These are phyloP conservation scores for Orthonychiurus folsomi DNA, from an alignment of 2,888 invertebrate genomes.

Conservation along the genomic window DNA sequence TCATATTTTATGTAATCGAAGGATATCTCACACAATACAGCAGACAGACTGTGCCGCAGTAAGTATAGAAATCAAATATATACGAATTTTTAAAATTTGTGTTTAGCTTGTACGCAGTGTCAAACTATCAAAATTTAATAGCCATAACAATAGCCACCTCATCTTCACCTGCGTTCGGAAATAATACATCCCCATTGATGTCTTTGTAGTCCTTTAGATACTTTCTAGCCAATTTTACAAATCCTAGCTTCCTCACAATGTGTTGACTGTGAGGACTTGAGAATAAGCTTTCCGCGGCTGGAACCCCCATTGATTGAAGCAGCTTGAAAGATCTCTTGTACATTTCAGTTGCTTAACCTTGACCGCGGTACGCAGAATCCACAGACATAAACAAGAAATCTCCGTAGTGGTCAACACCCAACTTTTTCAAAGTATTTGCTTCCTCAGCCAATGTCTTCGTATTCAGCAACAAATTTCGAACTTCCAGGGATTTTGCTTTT, in stretches of 20 bases:
- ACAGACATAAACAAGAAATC: constrained; percentile 5
- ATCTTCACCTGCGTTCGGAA: not conserved
- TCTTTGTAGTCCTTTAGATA: constrained; percentile 1
- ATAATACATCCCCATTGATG: not conserved
- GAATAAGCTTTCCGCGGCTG: constrained; percentile 3
- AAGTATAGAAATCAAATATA: too few species aligned
- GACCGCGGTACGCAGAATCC: not conserved
- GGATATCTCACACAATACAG: too few species aligned
- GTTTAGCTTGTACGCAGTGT: too few species aligned
- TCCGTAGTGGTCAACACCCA: constrained; percentile 11
- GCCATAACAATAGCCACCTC: not conserved
- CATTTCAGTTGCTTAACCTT: constrained; percentile 9
- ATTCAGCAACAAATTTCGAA: not conserved
- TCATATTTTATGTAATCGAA: too few species aligned
- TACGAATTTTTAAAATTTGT: too few species aligned
- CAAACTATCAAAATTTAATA: too few species aligned
- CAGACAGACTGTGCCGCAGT: too few species aligned
- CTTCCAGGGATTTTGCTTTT: not conserved
- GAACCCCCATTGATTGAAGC: not conserved
- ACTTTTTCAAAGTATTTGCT: not conserved
- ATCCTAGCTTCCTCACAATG: constrained; percentile 7
- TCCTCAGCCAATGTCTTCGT: not conserved
- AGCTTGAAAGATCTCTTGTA: constrained; percentile 3
- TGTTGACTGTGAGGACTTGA: constrained; percentile 6
- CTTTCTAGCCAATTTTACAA: not conserved